Percentiles rank a stretch among this genome's conserved stretches.
phyloP scores from a whole-genome alignment of 2,113 vertebrate species.

The Ophiodon elongatus region DNA sequence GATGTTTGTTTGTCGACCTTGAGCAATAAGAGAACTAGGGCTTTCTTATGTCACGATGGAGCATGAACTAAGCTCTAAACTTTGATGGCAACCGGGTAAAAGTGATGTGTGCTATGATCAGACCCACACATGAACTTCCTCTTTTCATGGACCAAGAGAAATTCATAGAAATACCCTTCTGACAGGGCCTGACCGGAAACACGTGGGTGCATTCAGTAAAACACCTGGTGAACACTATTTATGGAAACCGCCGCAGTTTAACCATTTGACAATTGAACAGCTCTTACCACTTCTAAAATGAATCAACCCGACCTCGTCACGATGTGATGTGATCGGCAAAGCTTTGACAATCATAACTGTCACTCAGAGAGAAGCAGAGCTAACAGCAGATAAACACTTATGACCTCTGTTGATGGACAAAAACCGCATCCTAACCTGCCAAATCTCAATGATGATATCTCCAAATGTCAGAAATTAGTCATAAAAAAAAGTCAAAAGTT shows the following conservation, averaged over 20 bases:
- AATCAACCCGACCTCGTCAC: conserved; percentile 2
- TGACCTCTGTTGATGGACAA: conserved; percentile 66
- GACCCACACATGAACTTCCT: conserved; percentile 74
- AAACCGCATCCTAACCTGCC: conserved; percentile 57
- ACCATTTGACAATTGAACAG: conserved; percentile 35
- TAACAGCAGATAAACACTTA: conserved; percentile 63
- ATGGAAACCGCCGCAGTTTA: conserved; percentile 51
- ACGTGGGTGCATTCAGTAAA: conserved; percentile 54
- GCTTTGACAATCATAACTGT: conserved; percentile 44
- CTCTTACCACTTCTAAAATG: conserved; percentile 28
- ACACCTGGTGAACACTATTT: conserved; percentile 57
- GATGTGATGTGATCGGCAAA: conserved; percentile 27
- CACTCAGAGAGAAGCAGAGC: conserved; percentile 23
- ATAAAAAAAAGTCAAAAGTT: conserved; percentile 25
- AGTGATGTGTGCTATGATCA: conserved; percentile 33
- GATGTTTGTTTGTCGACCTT: conserved; percentile 30
- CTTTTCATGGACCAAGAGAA: conserved; percentile 74
- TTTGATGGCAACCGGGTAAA: conserved; percentile 22
- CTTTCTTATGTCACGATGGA: conserved; percentile 18
- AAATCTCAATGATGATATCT: conserved; percentile 53
- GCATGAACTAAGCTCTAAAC: conserved; percentile 37
- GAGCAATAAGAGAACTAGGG: conserved; percentile 40
- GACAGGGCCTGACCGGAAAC: conserved; percentile 66
- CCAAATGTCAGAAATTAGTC: conserved; percentile 48
- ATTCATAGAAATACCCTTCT: conserved; percentile 80